Evolutionary conservation across 2,113 vertebrate genomes (phyloP).

Genomic region (Tor tambroides): DNA sequence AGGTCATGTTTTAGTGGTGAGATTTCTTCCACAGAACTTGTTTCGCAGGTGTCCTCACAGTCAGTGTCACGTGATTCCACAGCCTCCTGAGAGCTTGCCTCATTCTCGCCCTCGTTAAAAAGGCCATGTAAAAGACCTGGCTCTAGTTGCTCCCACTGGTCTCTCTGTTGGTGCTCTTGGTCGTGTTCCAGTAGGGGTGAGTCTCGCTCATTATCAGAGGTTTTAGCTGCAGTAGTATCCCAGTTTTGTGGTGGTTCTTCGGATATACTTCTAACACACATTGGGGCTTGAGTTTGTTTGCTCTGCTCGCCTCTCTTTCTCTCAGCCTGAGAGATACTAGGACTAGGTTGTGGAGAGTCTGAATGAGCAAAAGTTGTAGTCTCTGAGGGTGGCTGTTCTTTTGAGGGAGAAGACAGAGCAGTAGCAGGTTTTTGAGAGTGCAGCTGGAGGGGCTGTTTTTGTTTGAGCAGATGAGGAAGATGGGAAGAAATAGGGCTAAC

Average conservation of each 20-base stretch:
- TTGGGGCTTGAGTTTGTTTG: constrained; percentile 62
- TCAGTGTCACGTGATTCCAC: constrained; percentile 31
- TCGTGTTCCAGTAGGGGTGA: constrained; percentile 75
- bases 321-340: constrained; percentile 47
- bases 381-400: constrained; percentile 58
- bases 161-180: constrained; percentile 67
- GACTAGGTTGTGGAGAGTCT: constrained; percentile 59
- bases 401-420: constrained; percentile 57
- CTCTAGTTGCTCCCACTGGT: constrained; percentile 77
- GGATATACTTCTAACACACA: constrained; percentile 62
- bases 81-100: constrained; percentile 38
- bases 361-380: constrained; percentile 47
- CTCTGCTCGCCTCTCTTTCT: constrained; percentile 57
- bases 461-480: constrained; percentile 65
- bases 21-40: constrained; percentile 50
- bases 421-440: constrained; percentile 61
- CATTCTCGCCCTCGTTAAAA: constrained; percentile 63
- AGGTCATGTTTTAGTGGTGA: constrained; percentile 7
- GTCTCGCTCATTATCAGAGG: constrained; percentile 75
- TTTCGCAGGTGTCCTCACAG: constrained; percentile 37
- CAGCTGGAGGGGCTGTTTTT: constrained; percentile 64
- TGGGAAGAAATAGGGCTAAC: constrained; percentile 64
- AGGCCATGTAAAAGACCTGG: constrained; percentile 72
- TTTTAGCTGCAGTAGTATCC: constrained; percentile 59
- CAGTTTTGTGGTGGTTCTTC: constrained; percentile 68